A percentile compares a stretch with the other conserved stretches of the same genome.
These are phyloP conservation scores for Fragum whitleyi DNA, from an alignment of 2,888 invertebrate species.

Conservation along the genomic window DNA sequence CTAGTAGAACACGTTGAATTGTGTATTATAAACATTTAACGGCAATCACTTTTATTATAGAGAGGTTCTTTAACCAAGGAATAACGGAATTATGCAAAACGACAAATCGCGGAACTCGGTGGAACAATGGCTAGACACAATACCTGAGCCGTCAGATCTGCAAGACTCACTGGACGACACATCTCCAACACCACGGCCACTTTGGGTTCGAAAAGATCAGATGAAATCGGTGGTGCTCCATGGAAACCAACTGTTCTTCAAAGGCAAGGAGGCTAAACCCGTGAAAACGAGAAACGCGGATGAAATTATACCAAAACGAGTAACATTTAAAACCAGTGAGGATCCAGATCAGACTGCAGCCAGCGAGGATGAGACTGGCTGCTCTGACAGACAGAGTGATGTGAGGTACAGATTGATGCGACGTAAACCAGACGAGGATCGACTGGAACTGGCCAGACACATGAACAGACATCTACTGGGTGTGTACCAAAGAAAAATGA, in stretches of 20 bases:
- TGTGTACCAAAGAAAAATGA: conserved; percentile 8
- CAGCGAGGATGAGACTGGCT: background rate
- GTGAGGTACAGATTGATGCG: background rate
- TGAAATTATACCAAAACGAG: conserved; percentile 1
- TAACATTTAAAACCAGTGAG: conserved; percentile 3
- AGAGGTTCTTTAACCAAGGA: no score
- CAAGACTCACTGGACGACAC: background rate
- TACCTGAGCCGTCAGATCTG: background rate
- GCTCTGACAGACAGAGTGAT: background rate
- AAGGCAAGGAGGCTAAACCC: background rate
- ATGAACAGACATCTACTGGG: conserved; percentile 9
- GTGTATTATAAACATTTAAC: no score
- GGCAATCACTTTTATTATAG: no score
- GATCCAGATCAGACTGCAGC: background rate
- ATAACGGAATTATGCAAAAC: conserved; percentile 3
- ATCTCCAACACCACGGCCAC: background rate
- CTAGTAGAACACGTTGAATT: background rate
- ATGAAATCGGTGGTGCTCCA: background rate
- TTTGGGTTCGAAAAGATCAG: background rate
- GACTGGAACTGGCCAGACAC: background rate
- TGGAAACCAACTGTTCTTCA: background rate
- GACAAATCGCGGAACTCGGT: background rate
- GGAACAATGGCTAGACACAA: background rate
- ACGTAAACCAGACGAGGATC: background rate
- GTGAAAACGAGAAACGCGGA: background rate